Conservation (phyloP, 1,140 invertebrate species). For the Pygmarrhopalites habei region DNA sequence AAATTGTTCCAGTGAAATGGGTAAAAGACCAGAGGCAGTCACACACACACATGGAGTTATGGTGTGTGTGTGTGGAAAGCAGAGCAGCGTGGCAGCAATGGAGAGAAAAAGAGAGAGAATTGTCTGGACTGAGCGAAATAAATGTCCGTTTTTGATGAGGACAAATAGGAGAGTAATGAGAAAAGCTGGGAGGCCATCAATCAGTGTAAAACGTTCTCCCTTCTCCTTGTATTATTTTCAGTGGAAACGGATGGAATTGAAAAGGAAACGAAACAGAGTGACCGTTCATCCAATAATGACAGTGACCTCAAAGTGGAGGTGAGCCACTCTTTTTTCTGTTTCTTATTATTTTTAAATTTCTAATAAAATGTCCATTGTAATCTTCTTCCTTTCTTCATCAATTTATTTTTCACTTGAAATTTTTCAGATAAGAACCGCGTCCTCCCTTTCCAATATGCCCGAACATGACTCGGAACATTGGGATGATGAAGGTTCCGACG, state of each 20-base stretch:
- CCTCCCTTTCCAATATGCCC: conserved; percentile 65
- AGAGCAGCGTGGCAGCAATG: neutral
- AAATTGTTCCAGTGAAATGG: too few relatives aligned
- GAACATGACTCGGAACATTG: conserved; percentile 50
- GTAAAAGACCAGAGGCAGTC: too few relatives aligned
- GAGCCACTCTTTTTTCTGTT: too few relatives aligned
- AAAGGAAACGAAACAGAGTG: conserved; percentile 71
- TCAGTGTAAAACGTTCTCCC: conserved; percentile 13
- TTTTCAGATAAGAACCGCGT: conserved; percentile 74
- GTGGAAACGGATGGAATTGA: conserved; percentile 56
- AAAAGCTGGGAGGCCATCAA: conserved; percentile 17
- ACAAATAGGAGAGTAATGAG: conserved; percentile 14
- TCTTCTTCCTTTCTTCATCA: too few relatives aligned
- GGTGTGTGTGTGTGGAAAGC: too few relatives aligned
- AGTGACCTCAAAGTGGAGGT: conserved; percentile 83
- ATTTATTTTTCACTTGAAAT: too few relatives aligned
- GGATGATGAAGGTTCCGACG: conserved; percentile 46
- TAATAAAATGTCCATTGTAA: too few relatives aligned
- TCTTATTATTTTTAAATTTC: too few relatives aligned
- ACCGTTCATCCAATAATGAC: conserved; percentile 74
- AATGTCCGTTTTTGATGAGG: conserved; percentile 7
- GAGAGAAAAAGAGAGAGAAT: neutral
- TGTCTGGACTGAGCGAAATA: neutral
- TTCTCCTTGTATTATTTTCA: conserved; percentile 9
- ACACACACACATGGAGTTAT: too few relatives aligned